Percentiles rank a stretch among this genome's conserved stretches.
These are phyloP conservation scores for Coracopsis vasa DNA, from an alignment of 2,113 vertebrate genomes.

Conservation along the genomic window DNA sequence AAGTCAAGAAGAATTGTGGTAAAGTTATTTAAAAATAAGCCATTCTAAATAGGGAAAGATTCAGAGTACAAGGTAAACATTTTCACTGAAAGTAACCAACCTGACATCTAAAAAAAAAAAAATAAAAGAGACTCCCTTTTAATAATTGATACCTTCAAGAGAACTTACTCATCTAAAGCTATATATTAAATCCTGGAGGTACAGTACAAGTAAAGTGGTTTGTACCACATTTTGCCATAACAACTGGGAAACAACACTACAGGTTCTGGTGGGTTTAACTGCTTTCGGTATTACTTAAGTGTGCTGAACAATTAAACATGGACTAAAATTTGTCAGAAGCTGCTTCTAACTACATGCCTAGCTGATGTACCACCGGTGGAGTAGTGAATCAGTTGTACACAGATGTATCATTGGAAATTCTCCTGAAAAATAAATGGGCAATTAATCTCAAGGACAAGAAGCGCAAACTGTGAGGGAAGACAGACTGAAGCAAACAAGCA, in stretches of 20 bases:
- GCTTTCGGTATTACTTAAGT: not conserved
- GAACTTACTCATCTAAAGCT: not conserved
- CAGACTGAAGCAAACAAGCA: not conserved
- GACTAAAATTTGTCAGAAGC: not conserved
- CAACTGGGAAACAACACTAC: not conserved
- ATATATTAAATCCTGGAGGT: not conserved
- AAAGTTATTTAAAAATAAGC: not conserved
- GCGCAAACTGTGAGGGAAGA: not conserved
- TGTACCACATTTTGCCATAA: not conserved
- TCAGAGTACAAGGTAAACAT: not conserved
- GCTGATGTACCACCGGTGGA: not conserved
- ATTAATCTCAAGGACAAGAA: not conserved
- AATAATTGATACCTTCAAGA: constrained; percentile 11
- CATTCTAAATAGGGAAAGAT: not conserved
- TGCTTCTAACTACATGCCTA: not conserved
- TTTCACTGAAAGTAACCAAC: not conserved
- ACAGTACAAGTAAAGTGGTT: not conserved
- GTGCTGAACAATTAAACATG: not conserved
- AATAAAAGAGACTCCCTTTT: not conserved
- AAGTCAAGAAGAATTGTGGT: not conserved
- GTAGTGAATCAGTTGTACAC: not conserved
- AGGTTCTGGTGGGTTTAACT: not conserved
- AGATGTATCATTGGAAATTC: not conserved
- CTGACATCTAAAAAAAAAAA: not conserved
- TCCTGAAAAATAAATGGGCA: not conserved